Evolutionary conservation across 2,888 invertebrate genomes (phyloP).

Genomic region (Rhabditophanes sp.): DNA sequence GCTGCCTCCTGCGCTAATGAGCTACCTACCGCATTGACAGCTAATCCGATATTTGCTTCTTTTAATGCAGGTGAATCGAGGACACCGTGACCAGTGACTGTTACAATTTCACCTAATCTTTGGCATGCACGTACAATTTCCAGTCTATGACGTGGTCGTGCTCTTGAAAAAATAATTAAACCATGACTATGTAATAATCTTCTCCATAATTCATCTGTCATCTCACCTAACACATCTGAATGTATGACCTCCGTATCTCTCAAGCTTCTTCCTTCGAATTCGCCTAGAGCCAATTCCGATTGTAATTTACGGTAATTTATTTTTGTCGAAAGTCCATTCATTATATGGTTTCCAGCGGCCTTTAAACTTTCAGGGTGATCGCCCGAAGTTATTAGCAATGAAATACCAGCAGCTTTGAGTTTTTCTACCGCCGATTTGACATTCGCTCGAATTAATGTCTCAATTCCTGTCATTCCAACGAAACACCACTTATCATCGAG

Average conservation of each 20-base stretch:
- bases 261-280: background rate
- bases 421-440: background rate
- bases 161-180: conserved; percentile 5
- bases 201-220: conserved; percentile 12
- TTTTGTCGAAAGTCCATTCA: background rate
- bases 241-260: conserved; percentile 14
- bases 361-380: conserved; percentile 16
- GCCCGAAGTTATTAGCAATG: conserved; percentile 14
- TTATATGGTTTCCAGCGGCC: conserved; percentile 12
- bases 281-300: conserved; percentile 2
- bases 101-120: conserved; percentile 10
- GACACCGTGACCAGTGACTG: conserved; percentile 21
- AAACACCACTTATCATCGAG: conserved; percentile 15
- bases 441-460: conserved; percentile 8
- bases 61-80: conserved; percentile 18
- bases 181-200: conserved; percentile 4
- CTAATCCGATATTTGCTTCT: conserved; percentile 20
- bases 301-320: background rate
- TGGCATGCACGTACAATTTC: conserved; percentile 11
- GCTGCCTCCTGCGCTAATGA: conserved; percentile 19
- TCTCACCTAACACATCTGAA: conserved; percentile 12
- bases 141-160: background rate
- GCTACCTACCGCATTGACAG: conserved; percentile 14
- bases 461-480: conserved; percentile 14
- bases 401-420: conserved; percentile 6